Evolutionary conservation across 1,140 invertebrate species (phyloP).

Genomic region (Sitophilus oryzae): DNA sequence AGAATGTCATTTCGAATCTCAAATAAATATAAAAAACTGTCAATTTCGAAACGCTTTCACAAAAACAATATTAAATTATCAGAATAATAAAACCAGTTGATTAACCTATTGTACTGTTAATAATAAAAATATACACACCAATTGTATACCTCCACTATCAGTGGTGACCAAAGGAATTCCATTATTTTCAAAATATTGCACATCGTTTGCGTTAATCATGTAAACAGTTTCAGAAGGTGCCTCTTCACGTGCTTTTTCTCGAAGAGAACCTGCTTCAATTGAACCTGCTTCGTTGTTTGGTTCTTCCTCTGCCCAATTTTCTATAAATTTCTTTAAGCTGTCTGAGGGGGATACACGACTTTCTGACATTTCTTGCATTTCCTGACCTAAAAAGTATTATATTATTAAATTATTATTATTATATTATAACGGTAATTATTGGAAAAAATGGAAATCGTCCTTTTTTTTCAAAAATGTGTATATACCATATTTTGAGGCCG

Average conservation of each 20-base stretch:
- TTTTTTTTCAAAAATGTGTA: too few species aligned
- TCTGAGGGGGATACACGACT: constrained; percentile 23
- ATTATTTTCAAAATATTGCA: constrained; percentile 32
- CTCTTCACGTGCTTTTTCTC: constrained; percentile 29
- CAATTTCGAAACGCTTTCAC: too few species aligned
- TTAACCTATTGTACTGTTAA: too few species aligned
- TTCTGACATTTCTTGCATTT: constrained; percentile 27
- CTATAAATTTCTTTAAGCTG: constrained; percentile 36
- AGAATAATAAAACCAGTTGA: too few species aligned
- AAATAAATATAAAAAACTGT: too few species aligned
- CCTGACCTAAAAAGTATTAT: constrained; percentile 11
- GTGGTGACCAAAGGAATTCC: constrained; percentile 29
- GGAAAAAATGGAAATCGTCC: too few species aligned
- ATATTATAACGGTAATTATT: background rate
- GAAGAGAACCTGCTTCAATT: constrained; percentile 12
- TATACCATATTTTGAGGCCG: too few species aligned
- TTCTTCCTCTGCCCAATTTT: constrained; percentile 38
- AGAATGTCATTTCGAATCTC: too few species aligned
- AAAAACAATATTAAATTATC: too few species aligned
- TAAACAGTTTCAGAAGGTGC: constrained; percentile 29
- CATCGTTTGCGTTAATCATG: constrained; percentile 31
- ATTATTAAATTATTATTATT: background rate
- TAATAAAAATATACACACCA: too few species aligned
- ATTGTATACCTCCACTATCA: constrained; percentile 26
- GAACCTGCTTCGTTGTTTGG: constrained; percentile 1